A percentile compares a stretch with the other conserved stretches of the same genome.
Evolutionary conservation across 30 jellyfish, hydroid and myxozoan genomes (phyloP).

Genomic region (Catostylus mosaicus): DNA sequence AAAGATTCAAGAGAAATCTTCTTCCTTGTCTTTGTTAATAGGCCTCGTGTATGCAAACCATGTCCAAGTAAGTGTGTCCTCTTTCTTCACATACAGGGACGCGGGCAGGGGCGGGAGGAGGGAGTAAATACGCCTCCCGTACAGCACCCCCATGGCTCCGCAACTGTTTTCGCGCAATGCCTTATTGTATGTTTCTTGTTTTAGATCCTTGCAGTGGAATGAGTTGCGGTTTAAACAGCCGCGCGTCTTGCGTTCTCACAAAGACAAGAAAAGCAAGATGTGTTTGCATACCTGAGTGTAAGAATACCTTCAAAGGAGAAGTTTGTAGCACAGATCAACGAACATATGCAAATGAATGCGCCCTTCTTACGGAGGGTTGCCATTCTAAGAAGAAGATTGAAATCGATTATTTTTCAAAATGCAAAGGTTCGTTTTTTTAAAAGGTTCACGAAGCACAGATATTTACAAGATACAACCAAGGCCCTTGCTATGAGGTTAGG

Average conservation of each 20-base stretch:
- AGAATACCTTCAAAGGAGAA: conserved; percentile 18
- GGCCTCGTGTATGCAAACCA: conserved; percentile 52
- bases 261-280: conserved; percentile 51
- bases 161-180: no score
- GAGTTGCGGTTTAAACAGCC: conserved; percentile 45
- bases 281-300: conserved; percentile 73
- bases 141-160: no score
- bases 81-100: no score
- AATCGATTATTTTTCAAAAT: conserved; percentile 56
- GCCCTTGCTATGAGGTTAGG: no score
- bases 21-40: conserved; percentile 38
- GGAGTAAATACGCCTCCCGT: no score
- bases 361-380: conserved; percentile 55
- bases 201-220: conserved; percentile 67
- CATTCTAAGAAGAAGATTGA: conserved; percentile 26
- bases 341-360: conserved; percentile 69
- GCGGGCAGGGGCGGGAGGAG: no score
- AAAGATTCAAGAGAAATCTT: conserved; percentile 27
- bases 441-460: background rate
- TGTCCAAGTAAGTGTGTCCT: conserved; percentile 50
- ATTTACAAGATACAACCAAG: no score
- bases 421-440: conserved; percentile 50
- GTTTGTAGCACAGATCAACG: conserved; percentile 78
- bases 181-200: no score
- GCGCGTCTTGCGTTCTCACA: conserved; percentile 36